A percentile compares a stretch with the other conserved stretches of the same genome.
Evolutionary conservation across 2,797 vertebrate genomes (phyloP).

Genomic region (Thripadectes ignobilis): DNA sequence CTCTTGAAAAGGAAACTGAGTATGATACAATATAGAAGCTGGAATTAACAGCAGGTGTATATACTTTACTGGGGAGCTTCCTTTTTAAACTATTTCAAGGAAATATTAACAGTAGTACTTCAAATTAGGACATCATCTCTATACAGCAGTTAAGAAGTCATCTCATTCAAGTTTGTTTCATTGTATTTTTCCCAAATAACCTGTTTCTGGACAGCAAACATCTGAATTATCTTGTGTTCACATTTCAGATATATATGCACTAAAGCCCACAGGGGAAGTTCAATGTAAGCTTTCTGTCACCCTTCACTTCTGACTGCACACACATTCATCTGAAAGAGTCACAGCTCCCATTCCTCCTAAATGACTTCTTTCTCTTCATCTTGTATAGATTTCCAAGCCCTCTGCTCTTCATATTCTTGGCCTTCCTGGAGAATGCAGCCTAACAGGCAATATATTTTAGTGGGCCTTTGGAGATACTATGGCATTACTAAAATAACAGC

Average conservation of each 20-base stretch:
- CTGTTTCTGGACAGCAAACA: not conserved
- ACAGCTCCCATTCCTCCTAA: not conserved
- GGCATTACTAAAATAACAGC: not conserved
- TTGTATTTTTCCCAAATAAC: not conserved
- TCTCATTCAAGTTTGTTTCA: not conserved
- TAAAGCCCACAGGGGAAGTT: not conserved
- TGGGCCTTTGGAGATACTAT: not conserved
- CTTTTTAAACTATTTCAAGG: not conserved
- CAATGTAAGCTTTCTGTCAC: not conserved
- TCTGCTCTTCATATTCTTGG: not conserved
- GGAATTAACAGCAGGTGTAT: not conserved
- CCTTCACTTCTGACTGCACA: not conserved
- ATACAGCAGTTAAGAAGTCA: not conserved
- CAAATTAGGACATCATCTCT: not conserved
- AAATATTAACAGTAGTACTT: not conserved
- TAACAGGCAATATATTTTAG: not conserved
- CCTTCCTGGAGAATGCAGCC: not conserved
- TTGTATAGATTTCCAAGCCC: not conserved
- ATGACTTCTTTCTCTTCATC: not conserved
- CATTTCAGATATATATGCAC: not conserved
- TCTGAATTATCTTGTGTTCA: not conserved
- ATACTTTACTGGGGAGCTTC: too few relatives aligned
- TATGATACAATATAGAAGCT: not conserved
- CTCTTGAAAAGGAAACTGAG: not conserved
- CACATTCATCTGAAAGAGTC: not conserved